Percentiles rank a stretch among this genome's conserved stretches.
Evolutionary conservation across 2,113 vertebrate genomes (phyloP).

Genomic region (Dunckerocampus dactyliophorus): DNA sequence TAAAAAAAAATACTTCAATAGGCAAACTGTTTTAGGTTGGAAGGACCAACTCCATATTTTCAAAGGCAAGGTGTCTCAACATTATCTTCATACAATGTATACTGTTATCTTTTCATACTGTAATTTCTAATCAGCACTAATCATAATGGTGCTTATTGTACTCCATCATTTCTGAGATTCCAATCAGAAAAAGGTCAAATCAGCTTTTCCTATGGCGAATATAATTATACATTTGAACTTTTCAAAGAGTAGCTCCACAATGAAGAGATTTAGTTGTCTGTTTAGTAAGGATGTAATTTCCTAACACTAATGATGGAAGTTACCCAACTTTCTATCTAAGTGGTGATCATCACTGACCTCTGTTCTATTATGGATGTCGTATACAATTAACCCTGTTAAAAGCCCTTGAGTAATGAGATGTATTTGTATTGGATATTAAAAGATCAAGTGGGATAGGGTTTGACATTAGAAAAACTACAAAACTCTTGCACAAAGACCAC

Average conservation of each 20-base stretch:
- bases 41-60: too few species aligned
- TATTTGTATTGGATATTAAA: slow-evolving; percentile 1
- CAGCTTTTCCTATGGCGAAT: slow-evolving; percentile 37
- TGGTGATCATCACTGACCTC: slow-evolving; percentile 29
- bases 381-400: slow-evolving; percentile 58
- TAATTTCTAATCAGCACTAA: slow-evolving; percentile 34
- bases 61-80: too few species aligned
- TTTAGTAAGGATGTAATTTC: background rate
- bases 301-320: slow-evolving; percentile 3
- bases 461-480: too few species aligned
- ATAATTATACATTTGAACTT: slow-evolving; percentile 43
- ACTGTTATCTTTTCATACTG: too few species aligned
- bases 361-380: slow-evolving; percentile 45
- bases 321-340: slow-evolving; percentile 15
- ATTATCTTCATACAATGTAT: too few species aligned
- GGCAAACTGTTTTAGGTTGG: too few species aligned
- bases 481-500: too few species aligned
- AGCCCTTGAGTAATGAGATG: slow-evolving; percentile 39
- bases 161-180: slow-evolving; percentile 10
- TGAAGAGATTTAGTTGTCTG: background rate
- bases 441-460: too few species aligned
- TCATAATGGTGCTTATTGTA: slow-evolving; percentile 23
- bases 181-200: slow-evolving; percentile 39
- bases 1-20: too few species aligned
- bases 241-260: slow-evolving; percentile 20